Base-by-base conservation (phyloP, 64 coral and sea anemone species). In the Porites lutea region DNA sequence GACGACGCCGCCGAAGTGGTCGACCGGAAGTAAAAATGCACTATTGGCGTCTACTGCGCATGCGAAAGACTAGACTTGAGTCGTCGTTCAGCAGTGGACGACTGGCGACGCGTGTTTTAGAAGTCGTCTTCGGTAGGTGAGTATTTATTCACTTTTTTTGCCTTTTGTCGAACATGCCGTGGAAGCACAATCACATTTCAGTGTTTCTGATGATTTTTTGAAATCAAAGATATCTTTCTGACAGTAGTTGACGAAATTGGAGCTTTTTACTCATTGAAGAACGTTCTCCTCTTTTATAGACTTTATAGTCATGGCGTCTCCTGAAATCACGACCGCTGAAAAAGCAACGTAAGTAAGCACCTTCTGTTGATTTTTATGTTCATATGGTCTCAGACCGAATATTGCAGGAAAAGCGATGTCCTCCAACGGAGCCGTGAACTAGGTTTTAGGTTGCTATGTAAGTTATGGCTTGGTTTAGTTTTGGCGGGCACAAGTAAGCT, bases 21-120 rank as follows among this genome's bases (percentile, higher is more conserved):
- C 61, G 80, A 83, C 80, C 80, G 61, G 80, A 66, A 83, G 80
- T 66, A 47, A 83, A 20, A 83, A 65, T 83, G 18, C 55, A 21
- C 13, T 27, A 83, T 47, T 65, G 62, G 80, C 59, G 16, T 23
- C 65, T 65, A 83, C 55, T 43, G 59, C 80, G 80, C 80, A 65
- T 83, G 80, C 20, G 67, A 22, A 71, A 19, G 20, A 71, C 20
- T 22, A 3, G 2, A 6, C 19, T 71, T 14, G 67, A 2, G 67
- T 71, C n/a, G n/a, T 19, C 67, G 67, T 71, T 71, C 67, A 71
- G 67, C 67, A 27, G 67, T 71, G 4, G 67, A 71, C 67, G 67
- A 22, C 67, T 20, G 67, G 67, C n/a, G 60, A 63, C 60, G 60
- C 60, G 60, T 63, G 60, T 9, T 63, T 63, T 2, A 9, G 60